These are phyloP conservation scores for Sipha maydis DNA, from an alignment of 2,888 invertebrate genomes.

Conservation along the genomic window DNA sequence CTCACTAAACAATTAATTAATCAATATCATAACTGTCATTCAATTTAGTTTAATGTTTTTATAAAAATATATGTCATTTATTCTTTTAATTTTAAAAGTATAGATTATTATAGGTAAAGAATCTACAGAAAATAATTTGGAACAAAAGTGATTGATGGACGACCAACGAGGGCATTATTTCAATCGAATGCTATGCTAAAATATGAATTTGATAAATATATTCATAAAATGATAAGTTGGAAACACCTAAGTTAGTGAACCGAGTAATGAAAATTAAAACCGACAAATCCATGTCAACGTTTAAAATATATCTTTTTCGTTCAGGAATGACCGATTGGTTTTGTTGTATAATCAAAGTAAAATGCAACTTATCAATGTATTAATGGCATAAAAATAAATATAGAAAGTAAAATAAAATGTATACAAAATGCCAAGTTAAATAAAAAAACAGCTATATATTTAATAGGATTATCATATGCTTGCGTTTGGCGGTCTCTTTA, in stretches of 20 bases:
- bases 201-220: constrained; percentile 4
- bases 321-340: not conserved
- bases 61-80: not conserved
- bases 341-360: not conserved
- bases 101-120: not conserved
- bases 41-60: constrained; percentile 1
- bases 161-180: not conserved
- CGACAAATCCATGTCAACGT: not conserved
- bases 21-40: not conserved
- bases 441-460: not conserved
- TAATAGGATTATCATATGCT: not conserved
- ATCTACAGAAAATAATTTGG: constrained; percentile 30
- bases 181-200: not conserved
- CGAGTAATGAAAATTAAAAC: constrained; percentile 7
- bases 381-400: not conserved
- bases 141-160: constrained; percentile 39
- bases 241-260: not conserved
- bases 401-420: not conserved
- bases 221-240: not conserved
- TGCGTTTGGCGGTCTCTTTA: not conserved
- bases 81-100: constrained; percentile 22
- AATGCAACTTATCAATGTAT: not conserved
- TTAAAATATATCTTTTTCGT: not conserved
- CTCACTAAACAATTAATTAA: not conserved
- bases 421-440: not conserved